phyloP scores from a whole-genome alignment of 2,113 vertebrate genomes.

The Marmota monax region DNA sequence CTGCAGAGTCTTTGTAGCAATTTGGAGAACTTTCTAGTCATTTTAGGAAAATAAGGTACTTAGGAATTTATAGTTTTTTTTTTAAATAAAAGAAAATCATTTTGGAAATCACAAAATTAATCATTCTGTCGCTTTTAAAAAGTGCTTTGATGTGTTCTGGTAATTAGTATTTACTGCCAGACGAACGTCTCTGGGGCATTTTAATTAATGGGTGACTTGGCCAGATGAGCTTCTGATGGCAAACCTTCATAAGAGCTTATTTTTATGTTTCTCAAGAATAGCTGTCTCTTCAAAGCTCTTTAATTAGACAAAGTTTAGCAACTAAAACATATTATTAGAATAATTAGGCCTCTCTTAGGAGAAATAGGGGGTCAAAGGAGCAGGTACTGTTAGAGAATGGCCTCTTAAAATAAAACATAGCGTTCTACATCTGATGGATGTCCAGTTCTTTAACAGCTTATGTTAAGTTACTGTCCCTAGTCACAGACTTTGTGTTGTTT shows the following conservation, averaged over 20 bases:
- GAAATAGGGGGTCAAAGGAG: not conserved
- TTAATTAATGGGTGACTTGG: slow-evolving; percentile 87
- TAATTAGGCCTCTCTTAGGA: slow-evolving; percentile 67
- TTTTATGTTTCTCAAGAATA: slow-evolving; percentile 80
- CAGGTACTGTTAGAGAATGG: slow-evolving; percentile 37
- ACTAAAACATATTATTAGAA: slow-evolving; percentile 76
- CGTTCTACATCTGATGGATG: not conserved
- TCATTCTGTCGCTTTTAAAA: slow-evolving; percentile 82
- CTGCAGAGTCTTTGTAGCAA: not conserved
- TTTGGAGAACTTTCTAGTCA: slow-evolving; percentile 71
- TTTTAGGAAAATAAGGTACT: slow-evolving; percentile 72
- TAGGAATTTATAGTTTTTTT: slow-evolving; percentile 68
- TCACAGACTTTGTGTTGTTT: slow-evolving; percentile 48
- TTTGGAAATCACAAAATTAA: slow-evolving; percentile 77
- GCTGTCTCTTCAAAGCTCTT: slow-evolving; percentile 66
- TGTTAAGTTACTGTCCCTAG: not conserved
- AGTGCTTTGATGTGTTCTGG: slow-evolving; percentile 82
- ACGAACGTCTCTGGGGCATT: slow-evolving; percentile 84
- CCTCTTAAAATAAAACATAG: not conserved
- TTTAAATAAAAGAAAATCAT: slow-evolving; percentile 73
- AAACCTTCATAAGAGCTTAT: slow-evolving; percentile 81
- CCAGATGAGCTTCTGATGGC: slow-evolving; percentile 82
- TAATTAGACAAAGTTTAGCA: slow-evolving; percentile 68
- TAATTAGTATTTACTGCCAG: slow-evolving; percentile 88
- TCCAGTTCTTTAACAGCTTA: not conserved